Percentiles rank a stretch among this genome's conserved stretches.
phyloP scores from a whole-genome alignment of 53 echinoderm and acorn worm genomes.

The Holothuria leucospilota region DNA sequence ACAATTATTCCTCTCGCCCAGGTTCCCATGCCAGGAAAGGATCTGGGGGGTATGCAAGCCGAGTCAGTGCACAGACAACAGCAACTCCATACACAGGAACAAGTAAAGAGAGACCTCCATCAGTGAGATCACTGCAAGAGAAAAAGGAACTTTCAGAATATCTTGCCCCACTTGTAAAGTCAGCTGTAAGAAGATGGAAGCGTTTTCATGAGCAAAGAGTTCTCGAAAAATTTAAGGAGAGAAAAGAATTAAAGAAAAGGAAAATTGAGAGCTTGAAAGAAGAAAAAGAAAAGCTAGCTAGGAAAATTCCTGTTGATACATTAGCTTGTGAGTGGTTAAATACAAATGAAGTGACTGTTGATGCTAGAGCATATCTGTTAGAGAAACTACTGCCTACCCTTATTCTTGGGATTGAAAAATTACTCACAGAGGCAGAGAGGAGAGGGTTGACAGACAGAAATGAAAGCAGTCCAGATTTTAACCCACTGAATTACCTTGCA shows the following conservation, averaged over 20 bases:
- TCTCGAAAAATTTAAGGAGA: conserved; percentile 83
- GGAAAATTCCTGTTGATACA: conserved; percentile 87
- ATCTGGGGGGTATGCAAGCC: conserved; percentile 51
- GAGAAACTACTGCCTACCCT: conserved; percentile 95
- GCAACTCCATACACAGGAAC: conserved; percentile 47
- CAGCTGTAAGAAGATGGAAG: conserved; percentile 96
- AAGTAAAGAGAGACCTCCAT: conserved; percentile 74
- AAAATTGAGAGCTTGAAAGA: conserved; percentile 71
- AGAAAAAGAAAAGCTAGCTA: conserved; percentile 83
- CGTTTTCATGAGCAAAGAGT: conserved; percentile 97
- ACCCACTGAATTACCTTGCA: conserved; percentile 91
- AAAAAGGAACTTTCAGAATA: conserved; percentile 87
- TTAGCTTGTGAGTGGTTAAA: conserved; percentile 94
- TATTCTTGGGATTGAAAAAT: conserved; percentile 94
- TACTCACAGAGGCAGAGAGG: conserved; percentile 85
- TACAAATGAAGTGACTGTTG: conserved; percentile 84
- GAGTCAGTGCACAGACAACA: conserved; percentile 42
- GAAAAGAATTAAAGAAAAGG: conserved; percentile 71
- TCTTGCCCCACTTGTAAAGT: conserved; percentile 86
- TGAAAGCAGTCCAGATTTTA: conserved; percentile 82
- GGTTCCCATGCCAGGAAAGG: conserved; percentile 73
- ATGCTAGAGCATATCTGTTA: conserved; percentile 89
- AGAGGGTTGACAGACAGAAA: conserved; percentile 76
- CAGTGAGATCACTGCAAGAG: conserved; percentile 72
- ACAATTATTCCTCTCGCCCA: conserved; percentile 65